Base-by-base conservation (phyloP, 2,888 invertebrate genomes). In the Drosophila dives region DNA sequence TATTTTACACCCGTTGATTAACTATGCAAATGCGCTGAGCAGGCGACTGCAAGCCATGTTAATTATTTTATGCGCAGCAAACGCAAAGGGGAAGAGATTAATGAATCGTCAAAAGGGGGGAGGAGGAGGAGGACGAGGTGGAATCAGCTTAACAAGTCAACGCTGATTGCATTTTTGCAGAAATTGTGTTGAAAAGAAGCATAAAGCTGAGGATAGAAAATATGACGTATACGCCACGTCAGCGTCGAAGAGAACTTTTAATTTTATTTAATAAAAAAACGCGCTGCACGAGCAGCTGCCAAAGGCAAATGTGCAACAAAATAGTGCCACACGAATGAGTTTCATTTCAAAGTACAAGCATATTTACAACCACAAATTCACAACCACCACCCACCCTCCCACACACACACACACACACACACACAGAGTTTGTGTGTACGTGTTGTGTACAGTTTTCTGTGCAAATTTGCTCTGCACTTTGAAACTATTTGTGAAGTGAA, bases 211-310 rank as follows among this genome's bases (percentile, higher is more conserved):
- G 45, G 23, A 45, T 15, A 15, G 20, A 15, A 20, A 23, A 55
- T 50, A 61, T 53, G n/a, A 53, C 49, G 77, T 59, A 63, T 66
- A 61, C 66, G 61, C 63, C 61, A 50, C 10, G 38, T 17, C 45
- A 33, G 63, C 48, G n/a, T 34, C 38, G 56, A 71, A 64, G 72
- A 72, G 75, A 84, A 84, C 84, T 81, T 75, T 79, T 81, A 79
- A 89, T 86, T 45, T 86, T 79, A 77, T 84, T 73, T 79, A 86
- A 86, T 86, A 74, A 89, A 84, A 84, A 84, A 80, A 72, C 69
- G 65, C 61, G 73, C 26, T 45, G 45, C 15, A 23, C 20, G 23
- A 45, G 45, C 17, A 10, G 40, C 36, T 15, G 15, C 38, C n/a
- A 10, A 23, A 45, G 53, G 34, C 72, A 23, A 53, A 63, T 40